A percentile compares a stretch with the other conserved stretches of the same genome.
These are phyloP conservation scores for Microcaecilia unicolor DNA, from an alignment of 2,797 vertebrate species.

Conservation along the genomic window DNA sequence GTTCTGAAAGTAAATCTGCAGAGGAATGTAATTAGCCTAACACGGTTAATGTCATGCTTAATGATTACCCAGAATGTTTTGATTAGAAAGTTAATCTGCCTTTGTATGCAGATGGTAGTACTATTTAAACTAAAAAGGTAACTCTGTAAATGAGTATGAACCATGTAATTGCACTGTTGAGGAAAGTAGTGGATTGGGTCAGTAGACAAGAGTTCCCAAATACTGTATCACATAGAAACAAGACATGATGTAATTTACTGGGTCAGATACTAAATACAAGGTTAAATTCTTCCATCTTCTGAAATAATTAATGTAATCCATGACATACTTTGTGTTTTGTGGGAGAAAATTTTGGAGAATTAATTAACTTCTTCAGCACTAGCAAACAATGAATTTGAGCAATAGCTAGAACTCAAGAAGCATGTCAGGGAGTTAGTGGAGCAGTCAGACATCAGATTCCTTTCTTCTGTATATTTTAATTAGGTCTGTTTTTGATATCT, in stretches of 20 bases:
- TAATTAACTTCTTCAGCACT: no score
- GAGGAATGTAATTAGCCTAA: conserved; percentile 51
- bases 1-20: conserved; percentile 53
- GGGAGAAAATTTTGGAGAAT: no score
- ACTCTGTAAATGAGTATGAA: conserved; percentile 31
- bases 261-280: conserved; percentile 8
- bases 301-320: conserved; percentile 23
- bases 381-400: no score
- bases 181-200: conserved; percentile 37
- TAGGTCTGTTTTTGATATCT: no score
- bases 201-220: conserved; percentile 31
- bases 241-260: conserved; percentile 34
- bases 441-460: no score
- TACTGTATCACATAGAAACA: conserved; percentile 34
- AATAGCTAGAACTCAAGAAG: no score
- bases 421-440: no score
- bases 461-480: no score
- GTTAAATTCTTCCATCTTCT: conserved; percentile 27
- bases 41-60: conserved; percentile 58
- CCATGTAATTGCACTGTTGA: conserved; percentile 45
- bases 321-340: conserved; percentile 17
- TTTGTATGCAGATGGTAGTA: conserved; percentile 52
- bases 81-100: conserved; percentile 64
- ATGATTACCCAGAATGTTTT: conserved; percentile 59
- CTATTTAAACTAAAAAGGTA: conserved; percentile 39